These are phyloP conservation scores for Lepidonotus clava DNA, from an alignment of 2,888 invertebrate genomes.

Conservation along the genomic window DNA sequence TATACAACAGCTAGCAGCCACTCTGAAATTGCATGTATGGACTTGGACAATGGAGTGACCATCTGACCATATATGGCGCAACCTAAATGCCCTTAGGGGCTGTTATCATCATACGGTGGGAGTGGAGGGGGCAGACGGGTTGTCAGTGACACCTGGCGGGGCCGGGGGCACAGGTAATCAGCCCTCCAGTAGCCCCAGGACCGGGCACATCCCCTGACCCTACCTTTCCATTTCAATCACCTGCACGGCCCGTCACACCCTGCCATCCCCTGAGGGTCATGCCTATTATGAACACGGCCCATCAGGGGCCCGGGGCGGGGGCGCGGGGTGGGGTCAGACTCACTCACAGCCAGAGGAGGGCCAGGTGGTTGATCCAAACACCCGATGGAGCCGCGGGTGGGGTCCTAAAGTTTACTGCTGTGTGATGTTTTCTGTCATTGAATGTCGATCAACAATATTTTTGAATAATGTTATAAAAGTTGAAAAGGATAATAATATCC, in stretches of 20 bases:
- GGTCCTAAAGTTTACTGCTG: too few species aligned
- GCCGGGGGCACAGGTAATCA: constrained; percentile 28
- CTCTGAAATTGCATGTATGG: too few species aligned
- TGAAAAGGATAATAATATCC: too few species aligned
- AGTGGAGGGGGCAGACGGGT: neutral
- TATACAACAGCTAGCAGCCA: too few species aligned
- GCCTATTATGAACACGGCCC: neutral
- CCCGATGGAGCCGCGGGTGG: too few species aligned
- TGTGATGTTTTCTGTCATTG: too few species aligned
- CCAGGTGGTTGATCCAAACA: constrained; percentile 4
- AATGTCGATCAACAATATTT: too few species aligned
- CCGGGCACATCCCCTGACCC: neutral
- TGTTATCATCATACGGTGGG: too few species aligned
- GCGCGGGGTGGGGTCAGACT: constrained; percentile 14
- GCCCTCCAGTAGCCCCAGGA: constrained; percentile 4
- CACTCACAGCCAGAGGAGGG: neutral
- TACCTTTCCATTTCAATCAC: constrained; percentile 33
- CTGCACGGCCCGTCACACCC: neutral
- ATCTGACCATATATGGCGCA: too few species aligned
- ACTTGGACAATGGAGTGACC: too few species aligned
- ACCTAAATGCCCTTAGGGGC: too few species aligned
- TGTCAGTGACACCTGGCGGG: constrained; percentile 29
- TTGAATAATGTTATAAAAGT: too few species aligned
- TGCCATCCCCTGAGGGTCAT: neutral
- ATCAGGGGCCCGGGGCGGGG: constrained; percentile 10